Base-by-base conservation (phyloP, 2,113 vertebrate species). In the Sylvilagus bachmani region DNA sequence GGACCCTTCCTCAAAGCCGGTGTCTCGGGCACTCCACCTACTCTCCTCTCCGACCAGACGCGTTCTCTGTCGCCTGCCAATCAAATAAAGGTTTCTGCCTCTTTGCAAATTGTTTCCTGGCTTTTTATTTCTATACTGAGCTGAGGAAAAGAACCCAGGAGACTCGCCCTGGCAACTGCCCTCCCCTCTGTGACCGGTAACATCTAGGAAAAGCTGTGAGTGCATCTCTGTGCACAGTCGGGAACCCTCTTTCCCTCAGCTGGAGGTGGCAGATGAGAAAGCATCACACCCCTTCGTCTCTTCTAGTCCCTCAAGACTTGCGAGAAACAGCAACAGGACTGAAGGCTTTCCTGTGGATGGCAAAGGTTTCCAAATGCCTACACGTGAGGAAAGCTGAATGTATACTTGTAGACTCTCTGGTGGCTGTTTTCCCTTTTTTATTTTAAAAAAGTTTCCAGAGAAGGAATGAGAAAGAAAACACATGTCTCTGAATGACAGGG, bases 381-480 rank as follows among this genome's bases (percentile, higher is more conserved):
- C 61, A 9, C 79, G 86, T 80, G 44, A 90, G 24, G 55, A 58
- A 84, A 73, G 53, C 31, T 29, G 44, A 90, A 4, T 91, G 86
- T 78, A 31, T 29, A 91, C 33, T 67, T 82, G 25, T 33, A 69
- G 12, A 55, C 19, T 36, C 38, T 86, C 44, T 87, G 25, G 24
- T 83, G 22, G 83, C 61, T 27, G 10, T 62, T 89, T 44, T 61
- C 38, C 36, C 31, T 22, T 10, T 84, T 92, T 91, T 74, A 79
- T 53, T 89, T 70, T 62, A 87, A 53, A 74, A 71, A 71, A 27
- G 33, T 19, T 71, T 87, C 85, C 22, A n/a, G n/a, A 49, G 81
- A 90, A 91, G 25, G n/a, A 66, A 70, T 21, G 27, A 93, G 80
- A 93, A 91, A 86, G 51, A 69, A 70, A 86, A 82, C 69, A 95